These are phyloP conservation scores for Astyanax mexicanus DNA, from an alignment of 2,797 vertebrate species.

Conservation along the genomic window DNA sequence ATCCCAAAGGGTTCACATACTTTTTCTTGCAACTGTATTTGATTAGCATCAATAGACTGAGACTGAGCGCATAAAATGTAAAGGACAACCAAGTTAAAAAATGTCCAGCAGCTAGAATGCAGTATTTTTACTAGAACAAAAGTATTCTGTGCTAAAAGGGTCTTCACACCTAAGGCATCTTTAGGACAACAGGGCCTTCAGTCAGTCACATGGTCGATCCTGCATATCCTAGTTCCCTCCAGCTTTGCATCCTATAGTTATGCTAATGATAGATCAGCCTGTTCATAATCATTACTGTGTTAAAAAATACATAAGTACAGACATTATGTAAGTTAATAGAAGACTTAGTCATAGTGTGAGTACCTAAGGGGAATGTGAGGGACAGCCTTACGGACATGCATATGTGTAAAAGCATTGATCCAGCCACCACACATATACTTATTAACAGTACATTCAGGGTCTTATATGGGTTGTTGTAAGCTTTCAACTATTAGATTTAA, in stretches of 20 bases:
- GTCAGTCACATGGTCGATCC: background rate
- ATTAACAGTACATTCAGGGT: no score
- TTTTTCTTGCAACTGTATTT: no score
- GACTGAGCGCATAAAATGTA: no score
- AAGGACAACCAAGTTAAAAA: no score
- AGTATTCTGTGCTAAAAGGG: no score
- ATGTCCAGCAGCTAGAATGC: no score
- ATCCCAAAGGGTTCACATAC: no score
- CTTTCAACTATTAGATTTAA: no score
- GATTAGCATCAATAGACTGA: no score
- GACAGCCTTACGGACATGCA: background rate
- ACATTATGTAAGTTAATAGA: background rate
- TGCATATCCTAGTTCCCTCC: constrained; percentile 1
- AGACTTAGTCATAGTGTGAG: background rate
- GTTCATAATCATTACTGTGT: constrained; percentile 2
- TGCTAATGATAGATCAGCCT: background rate
- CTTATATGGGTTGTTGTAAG: no score
- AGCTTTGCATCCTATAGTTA: background rate
- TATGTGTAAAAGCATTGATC: background rate
- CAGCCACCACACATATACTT: background rate
- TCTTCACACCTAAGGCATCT: background rate
- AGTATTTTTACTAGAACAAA: no score
- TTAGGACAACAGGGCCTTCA: constrained; percentile 2
- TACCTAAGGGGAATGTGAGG: background rate
- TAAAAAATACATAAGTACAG: constrained; percentile 1